Percentiles rank a stretch among this genome's conserved stretches.
phyloP scores from a whole-genome alignment of 2,797 vertebrate species.

The Silurus aristotelis region DNA sequence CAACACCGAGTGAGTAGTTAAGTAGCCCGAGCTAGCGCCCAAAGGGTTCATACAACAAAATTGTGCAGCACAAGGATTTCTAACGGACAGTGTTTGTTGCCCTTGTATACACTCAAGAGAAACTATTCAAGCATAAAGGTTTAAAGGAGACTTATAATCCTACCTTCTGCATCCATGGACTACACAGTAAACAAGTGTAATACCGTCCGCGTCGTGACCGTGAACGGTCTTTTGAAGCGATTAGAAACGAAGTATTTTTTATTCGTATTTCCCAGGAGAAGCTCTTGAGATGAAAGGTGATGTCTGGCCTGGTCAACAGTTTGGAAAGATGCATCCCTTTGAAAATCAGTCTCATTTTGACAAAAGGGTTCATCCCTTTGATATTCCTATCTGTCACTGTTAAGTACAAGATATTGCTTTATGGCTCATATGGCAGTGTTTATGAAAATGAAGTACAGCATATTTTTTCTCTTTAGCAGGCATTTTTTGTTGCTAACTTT shows the following conservation, averaged over 20 bases:
- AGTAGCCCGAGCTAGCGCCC: background rate
- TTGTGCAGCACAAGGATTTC: background rate
- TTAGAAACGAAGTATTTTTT: slow-evolving; percentile 43
- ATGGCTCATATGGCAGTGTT: slow-evolving; percentile 55
- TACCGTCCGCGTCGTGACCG: slow-evolving; percentile 30
- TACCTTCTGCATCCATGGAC: background rate
- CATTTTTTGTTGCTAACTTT: background rate
- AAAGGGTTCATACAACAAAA: background rate
- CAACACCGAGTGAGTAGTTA: background rate
- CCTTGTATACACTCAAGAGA: background rate
- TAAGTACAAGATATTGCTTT: slow-evolving; percentile 53
- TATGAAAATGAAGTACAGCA: slow-evolving; percentile 50
- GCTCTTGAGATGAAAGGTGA: slow-evolving; percentile 77
- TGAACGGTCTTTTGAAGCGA: slow-evolving; percentile 38
- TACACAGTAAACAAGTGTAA: background rate
- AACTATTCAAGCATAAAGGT: background rate
- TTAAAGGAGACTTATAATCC: background rate
- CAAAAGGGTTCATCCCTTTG: slow-evolving; percentile 63
- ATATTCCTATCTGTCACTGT: slow-evolving; percentile 65
- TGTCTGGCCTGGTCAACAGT: slow-evolving; percentile 70
- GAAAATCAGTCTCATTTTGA: slow-evolving; percentile 72
- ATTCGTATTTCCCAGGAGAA: slow-evolving; percentile 58
- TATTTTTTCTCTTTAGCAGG: slow-evolving; percentile 57
- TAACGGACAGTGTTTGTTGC: background rate
- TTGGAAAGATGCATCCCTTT: slow-evolving; percentile 77